A percentile compares a stretch with the other conserved stretches of the same genome.
Conservation (phyloP, 2,113 vertebrate species). For the Phyllostomus discolor region DNA sequence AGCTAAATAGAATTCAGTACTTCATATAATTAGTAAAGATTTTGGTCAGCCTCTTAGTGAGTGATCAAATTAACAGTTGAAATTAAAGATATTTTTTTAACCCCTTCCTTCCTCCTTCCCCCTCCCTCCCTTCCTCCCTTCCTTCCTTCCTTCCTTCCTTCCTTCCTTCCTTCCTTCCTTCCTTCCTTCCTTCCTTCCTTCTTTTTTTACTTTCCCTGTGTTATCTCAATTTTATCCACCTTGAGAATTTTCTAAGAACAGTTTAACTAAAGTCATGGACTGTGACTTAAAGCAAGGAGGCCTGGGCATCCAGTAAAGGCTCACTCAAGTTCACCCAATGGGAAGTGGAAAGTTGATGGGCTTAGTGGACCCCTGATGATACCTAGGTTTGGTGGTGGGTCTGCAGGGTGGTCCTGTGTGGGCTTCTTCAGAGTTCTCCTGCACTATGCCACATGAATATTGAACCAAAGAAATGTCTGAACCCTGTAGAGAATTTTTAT, state of each 20-base stretch:
- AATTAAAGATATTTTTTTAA: not conserved
- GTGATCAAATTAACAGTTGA: not conserved
- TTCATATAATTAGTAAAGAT: not conserved
- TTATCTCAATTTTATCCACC: too few relatives aligned
- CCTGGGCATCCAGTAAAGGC: not conserved
- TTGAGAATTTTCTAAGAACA: too few relatives aligned
- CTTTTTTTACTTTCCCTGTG: too few relatives aligned
- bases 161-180: too few relatives aligned
- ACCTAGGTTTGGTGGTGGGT: not conserved
- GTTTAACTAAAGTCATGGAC: too few relatives aligned
- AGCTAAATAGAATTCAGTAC: not conserved
- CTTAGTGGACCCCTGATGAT: not conserved
- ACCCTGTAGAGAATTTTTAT: too few relatives aligned
- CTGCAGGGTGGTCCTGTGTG: not conserved
- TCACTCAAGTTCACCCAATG: not conserved
- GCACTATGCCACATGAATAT: not conserved
- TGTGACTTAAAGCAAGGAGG: not conserved
- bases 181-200: too few relatives aligned
- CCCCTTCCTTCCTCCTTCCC: accelerated
- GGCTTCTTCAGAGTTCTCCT: not conserved
- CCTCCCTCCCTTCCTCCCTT: too few relatives aligned
- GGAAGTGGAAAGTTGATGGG: not conserved
- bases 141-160: too few relatives aligned
- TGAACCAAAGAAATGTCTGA: not conserved
- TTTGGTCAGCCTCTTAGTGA: not conserved